Percentiles rank a stretch among this genome's conserved stretches.
phyloP scores from a whole-genome alignment of 2,888 invertebrate genomes.

The Hecatera dysodea region DNA sequence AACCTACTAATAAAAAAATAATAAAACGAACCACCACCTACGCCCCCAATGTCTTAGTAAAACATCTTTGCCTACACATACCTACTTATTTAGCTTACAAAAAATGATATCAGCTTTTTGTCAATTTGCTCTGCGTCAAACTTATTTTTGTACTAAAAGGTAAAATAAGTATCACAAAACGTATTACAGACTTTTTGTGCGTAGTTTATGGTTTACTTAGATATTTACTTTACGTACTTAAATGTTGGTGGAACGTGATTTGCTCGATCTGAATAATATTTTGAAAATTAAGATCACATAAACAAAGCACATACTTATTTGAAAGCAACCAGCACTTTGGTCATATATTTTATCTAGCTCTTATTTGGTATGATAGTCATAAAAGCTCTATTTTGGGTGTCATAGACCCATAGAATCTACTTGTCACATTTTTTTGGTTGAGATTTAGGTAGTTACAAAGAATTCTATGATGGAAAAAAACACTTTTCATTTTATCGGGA shows the following conservation, averaged over 20 bases:
- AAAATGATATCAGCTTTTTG: conserved; percentile 4
- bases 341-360: no score
- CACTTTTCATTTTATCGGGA: no score
- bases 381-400: no score
- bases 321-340: neutral
- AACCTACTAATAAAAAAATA: neutral
- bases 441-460: no score
- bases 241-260: neutral
- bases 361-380: no score
- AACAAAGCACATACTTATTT: neutral
- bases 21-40: neutral
- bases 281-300: neutral
- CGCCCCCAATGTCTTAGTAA: neutral
- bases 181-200: conserved; percentile 8
- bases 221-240: neutral
- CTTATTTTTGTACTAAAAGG: conserved; percentile 20
- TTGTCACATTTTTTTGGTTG: no score
- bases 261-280: neutral
- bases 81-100: neutral
- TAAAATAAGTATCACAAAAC: neutral
- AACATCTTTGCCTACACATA: neutral
- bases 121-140: neutral
- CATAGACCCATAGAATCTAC: no score
- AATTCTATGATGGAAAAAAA: no score
- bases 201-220: neutral